These are phyloP conservation scores for Pseudomyrmex gracilis DNA, from an alignment of 1,140 invertebrate species.

Conservation along the genomic window DNA sequence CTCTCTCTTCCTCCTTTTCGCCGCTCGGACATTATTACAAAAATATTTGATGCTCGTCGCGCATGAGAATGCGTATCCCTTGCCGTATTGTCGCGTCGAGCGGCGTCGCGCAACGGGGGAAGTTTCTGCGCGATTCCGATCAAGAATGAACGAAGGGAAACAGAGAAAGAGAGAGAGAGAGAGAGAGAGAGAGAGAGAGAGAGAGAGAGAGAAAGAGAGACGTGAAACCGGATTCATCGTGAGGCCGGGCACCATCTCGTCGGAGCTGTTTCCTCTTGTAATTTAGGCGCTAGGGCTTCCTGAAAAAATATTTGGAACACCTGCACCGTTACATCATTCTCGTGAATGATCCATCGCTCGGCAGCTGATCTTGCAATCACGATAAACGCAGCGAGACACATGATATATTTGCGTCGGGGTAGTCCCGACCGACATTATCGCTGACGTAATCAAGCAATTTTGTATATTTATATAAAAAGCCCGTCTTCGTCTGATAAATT, in stretches of 20 bases:
- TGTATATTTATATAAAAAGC: constrained; percentile 4
- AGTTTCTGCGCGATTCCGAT: constrained; percentile 32
- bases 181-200: background rate
- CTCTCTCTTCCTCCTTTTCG: background rate
- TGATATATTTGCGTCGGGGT: constrained; percentile 41
- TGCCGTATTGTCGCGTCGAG: constrained; percentile 67
- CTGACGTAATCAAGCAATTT: constrained; percentile 2
- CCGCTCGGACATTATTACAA: constrained; percentile 79
- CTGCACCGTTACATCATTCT: constrained; percentile 56
- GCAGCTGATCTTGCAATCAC: constrained; percentile 34
- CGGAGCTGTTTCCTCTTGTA: constrained; percentile 58
- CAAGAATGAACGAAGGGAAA: constrained; percentile 25
- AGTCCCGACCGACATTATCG: background rate
- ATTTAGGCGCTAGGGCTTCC: constrained; percentile 59
- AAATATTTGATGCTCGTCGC: constrained; percentile 82
- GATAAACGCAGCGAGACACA: constrained; percentile 19
- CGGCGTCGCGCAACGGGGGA: constrained; percentile 32
- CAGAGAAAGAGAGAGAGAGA: too few species aligned
- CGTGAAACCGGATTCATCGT: constrained; percentile 38
- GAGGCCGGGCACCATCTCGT: constrained; percentile 1
- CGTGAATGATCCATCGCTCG: constrained; percentile 22
- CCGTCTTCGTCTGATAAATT: background rate
- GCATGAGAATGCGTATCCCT: constrained; percentile 53
- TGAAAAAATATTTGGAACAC: constrained; percentile 71
- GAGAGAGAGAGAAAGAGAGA: background rate